Evolutionary conservation across 2,888 invertebrate genomes (phyloP), one percentile per base, ranked within the genome.

Genomic region (Neoascia interrupta): DNA sequence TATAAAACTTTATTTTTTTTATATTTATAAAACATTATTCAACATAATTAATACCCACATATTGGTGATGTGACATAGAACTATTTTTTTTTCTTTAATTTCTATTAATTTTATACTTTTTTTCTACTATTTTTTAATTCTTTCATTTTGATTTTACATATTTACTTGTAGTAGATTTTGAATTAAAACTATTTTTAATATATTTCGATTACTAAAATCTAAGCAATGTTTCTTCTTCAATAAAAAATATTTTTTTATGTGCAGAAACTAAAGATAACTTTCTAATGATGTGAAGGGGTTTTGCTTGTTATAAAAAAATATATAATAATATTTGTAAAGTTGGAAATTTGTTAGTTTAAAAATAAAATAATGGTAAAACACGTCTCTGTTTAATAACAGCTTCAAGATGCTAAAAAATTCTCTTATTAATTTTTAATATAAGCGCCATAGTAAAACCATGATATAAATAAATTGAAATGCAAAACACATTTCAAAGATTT

Each of bases 161-260:
- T 6, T 26, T 0, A 28, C 28, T 41, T 41, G 8, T 31, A 56
- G 26, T 3, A 61, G 34, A 34, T 63, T 68, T 73, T 11, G 43
- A 56, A 19, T 37, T 45, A n/a, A n/a, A n/a, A n/a, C 13, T 26
- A 56, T 63, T 63, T 54, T 54, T 54, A 54, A 53, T 41, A 41
- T 54, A 51, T 53, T 64, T 70, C 60, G 28, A 37, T 61, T 8
- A 36, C 36, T 70, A 70, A 61, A 11, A 70, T 8, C 39, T 66
- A 56, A 10, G 54, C 36, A 18, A 45, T 49, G n/a, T 26, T 41
- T 70, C 39, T 60, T 72, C 74, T 82, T n/a, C n/a, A 76, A 74
- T 82, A 81, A 83, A 82, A 82, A 70, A 64, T 81, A 84, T 82
- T 82, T 61, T 73, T 60, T 72, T 53, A 64, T 37, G 45, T 58